Conservation (phyloP, 2,113 vertebrate genomes). For the Rhinolophus sinicus region DNA sequence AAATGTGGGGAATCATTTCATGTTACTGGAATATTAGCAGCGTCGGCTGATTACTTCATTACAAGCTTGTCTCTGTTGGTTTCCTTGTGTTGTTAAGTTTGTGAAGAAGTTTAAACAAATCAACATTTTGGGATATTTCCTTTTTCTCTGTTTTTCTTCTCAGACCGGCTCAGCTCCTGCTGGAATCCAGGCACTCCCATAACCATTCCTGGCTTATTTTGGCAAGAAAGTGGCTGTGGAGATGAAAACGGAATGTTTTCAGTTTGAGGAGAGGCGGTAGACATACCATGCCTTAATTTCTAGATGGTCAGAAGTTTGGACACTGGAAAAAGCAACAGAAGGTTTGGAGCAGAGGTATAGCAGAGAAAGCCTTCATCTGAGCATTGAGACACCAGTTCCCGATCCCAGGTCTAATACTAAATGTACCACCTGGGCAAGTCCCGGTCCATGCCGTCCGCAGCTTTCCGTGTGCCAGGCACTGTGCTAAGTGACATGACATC, state of each 20-base stretch:
- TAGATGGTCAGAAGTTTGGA: not conserved
- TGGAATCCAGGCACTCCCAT: slow-evolving; percentile 63
- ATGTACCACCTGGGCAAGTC: not conserved
- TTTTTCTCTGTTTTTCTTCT: slow-evolving; percentile 66
- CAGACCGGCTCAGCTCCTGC: slow-evolving; percentile 29
- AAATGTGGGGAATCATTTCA: slow-evolving; percentile 57
- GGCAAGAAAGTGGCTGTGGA: slow-evolving; percentile 44
- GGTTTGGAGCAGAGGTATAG: not conserved
- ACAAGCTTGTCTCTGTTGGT: slow-evolving; percentile 55
- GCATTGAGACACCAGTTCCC: not conserved
- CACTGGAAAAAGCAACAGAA: not conserved
- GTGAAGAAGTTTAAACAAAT: slow-evolving; percentile 72
- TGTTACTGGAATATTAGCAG: slow-evolving; percentile 48
- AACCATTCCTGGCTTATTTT: slow-evolving; percentile 69
- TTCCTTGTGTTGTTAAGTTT: slow-evolving; percentile 66
- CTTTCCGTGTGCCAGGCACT: not conserved
- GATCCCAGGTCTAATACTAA: not conserved
- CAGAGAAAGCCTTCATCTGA: not conserved
- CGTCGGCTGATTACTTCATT: slow-evolving; percentile 49
- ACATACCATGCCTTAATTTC: not conserved
- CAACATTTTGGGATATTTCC: slow-evolving; percentile 48
- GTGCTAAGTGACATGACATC: not conserved
- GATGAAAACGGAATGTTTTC: slow-evolving; percentile 47
- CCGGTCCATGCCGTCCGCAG: not conserved
- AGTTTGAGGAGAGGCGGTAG: slow-evolving; percentile 9